Evolutionary conservation across 2,888 invertebrate species (phyloP), one percentile per base, ranked within the genome.

Genomic region (Oscheius sp.): DNA sequence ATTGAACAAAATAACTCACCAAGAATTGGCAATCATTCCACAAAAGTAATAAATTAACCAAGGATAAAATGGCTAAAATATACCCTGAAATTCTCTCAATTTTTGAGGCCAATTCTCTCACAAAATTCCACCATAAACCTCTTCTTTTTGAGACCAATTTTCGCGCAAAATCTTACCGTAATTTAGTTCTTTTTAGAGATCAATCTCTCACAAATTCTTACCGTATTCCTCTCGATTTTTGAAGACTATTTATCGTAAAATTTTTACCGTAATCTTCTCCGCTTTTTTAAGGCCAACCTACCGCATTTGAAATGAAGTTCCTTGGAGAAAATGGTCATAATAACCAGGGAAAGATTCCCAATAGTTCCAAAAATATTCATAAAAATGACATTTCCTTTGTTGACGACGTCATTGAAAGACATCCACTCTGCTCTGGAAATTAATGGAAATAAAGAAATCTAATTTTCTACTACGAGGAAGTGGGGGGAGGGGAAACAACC

Each of bases 281-380:
- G n/a, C n/a, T n/a, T n/a, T n/a, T n/a, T n/a, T n/a, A 37, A 37
- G 15, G 8, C 15, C 1, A 0, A 17, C 48, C 12, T 23, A 48
- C 48, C 48, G 25, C 48, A 48, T 25, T 48, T 48, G 23, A 48
- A 48, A 20, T 48, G 48, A 48, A 48, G 48, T 5, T 48, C 25
- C 12, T 48, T 48, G 3, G 48, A 48, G 12, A 23, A 23, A 3
- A 23, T 48, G 3, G 48, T 48, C 48, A 48, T 48, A 5, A 23
- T 12, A 6, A 48, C 12, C 0, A 48, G 48, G 25, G 4, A 48
- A 12, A 48, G 4, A 48, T 48, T 48, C 3, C 48, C 48, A 25
- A 48, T 20, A 5, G 48, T 48, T 3, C 48, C 48, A 4, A 48
- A n/a, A 5, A 48, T 20, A 1, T 48, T 48, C 5, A 48, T 20